phyloP scores from a whole-genome alignment of 2,888 invertebrate species.

The Himalopsyche japonica region DNA sequence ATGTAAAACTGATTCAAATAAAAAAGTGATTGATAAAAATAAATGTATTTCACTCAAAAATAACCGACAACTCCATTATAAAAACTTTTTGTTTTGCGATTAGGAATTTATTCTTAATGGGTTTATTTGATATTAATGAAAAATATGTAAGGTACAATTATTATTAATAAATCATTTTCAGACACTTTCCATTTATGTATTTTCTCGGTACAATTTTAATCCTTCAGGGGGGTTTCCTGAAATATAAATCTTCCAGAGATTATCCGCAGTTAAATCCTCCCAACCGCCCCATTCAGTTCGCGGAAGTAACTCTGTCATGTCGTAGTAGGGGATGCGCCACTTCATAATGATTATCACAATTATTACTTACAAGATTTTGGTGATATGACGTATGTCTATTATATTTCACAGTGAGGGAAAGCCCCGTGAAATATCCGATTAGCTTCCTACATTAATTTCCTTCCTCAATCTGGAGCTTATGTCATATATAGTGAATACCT shows the following conservation, averaged over 20 bases:
- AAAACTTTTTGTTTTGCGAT: too few species aligned
- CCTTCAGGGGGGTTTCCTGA: not conserved
- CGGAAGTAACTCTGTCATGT: not conserved
- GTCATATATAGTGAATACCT: not conserved
- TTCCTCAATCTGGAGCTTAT: not conserved
- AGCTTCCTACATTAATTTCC: slow-evolving; percentile 34
- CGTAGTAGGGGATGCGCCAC: not conserved
- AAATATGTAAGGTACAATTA: too few species aligned
- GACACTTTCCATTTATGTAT: not conserved
- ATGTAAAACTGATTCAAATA: too few species aligned
- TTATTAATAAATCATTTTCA: too few species aligned
- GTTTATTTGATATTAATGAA: too few species aligned
- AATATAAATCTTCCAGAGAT: not conserved
- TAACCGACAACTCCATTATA: too few species aligned
- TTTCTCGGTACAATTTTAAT: not conserved
- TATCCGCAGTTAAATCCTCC: not conserved
- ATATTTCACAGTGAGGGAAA: slow-evolving; percentile 31
- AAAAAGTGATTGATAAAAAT: too few species aligned
- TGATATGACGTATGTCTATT: slow-evolving; percentile 32
- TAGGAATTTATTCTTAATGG: too few species aligned
- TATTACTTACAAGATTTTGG: not conserved
- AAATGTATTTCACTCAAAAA: too few species aligned
- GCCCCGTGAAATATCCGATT: slow-evolving; percentile 34
- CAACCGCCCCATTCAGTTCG: not conserved
- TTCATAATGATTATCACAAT: not conserved